These are phyloP conservation scores for Gobionotothen gibberifrons DNA, from an alignment of 2,797 vertebrate genomes.

Conservation along the genomic window DNA sequence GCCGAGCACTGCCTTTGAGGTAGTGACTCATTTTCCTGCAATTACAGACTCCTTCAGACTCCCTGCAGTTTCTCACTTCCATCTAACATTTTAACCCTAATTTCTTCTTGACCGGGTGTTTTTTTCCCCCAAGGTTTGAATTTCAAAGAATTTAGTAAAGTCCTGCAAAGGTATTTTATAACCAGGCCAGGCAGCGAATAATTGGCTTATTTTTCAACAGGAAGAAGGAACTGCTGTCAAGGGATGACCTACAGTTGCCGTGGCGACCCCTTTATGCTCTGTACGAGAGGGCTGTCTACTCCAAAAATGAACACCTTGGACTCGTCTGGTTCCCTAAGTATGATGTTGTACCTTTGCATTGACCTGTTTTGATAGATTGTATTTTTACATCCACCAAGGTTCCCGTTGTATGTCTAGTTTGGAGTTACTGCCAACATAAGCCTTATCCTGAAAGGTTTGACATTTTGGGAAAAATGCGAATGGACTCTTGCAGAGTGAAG, in stretches of 20 bases:
- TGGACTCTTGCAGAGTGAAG: background rate
- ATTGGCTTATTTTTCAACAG: conserved; percentile 75
- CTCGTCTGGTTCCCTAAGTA: conserved; percentile 99
- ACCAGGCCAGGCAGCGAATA: conserved; percentile 23
- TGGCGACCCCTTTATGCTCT: conserved; percentile 95
- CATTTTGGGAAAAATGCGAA: too few relatives aligned
- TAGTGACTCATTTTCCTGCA: conserved; percentile 45
- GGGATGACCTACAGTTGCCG: conserved; percentile 94
- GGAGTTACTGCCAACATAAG: background rate
- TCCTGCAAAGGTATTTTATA: background rate
- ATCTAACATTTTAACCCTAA: conserved; percentile 20
- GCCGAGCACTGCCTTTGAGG: conserved; percentile 27
- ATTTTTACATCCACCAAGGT: background rate
- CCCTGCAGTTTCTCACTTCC: conserved; percentile 41
- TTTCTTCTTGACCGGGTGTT: conserved; percentile 14
- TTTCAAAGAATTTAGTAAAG: conserved; percentile 16
- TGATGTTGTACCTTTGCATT: conserved; percentile 22
- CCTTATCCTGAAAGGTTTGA: background rate
- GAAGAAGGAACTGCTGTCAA: conserved; percentile 97
- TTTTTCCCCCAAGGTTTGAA: conserved; percentile 19
- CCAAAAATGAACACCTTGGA: conserved; percentile 97
- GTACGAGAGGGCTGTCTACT: conserved; percentile 93
- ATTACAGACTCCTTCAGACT: conserved; percentile 36
- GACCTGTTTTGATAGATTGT: background rate
- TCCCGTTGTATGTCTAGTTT: background rate